phyloP scores from a whole-genome alignment of 2,888 invertebrate species.

The Phrixothrix hirtus region DNA sequence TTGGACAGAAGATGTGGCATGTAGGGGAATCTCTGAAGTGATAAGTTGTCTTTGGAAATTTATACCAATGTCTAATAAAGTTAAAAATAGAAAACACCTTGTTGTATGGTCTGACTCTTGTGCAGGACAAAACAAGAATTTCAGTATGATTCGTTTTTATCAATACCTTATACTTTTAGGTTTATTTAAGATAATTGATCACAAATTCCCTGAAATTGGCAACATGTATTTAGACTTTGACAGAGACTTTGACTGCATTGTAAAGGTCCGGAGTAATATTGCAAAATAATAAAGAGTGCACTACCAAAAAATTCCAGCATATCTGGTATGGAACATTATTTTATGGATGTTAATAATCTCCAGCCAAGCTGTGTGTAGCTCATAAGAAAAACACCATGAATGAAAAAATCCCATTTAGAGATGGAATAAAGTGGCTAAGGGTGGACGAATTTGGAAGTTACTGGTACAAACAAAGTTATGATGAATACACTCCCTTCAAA shows the following conservation, averaged over 20 bases:
- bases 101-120: slow-evolving; percentile 40
- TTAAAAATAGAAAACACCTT: slow-evolving; percentile 21
- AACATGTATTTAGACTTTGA: too few relatives aligned
- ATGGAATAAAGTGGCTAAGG: slow-evolving; percentile 39
- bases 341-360: too few relatives aligned
- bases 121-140: too few relatives aligned
- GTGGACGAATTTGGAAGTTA: slow-evolving; percentile 36
- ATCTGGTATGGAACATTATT: too few relatives aligned
- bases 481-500: slow-evolving; percentile 17
- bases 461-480: slow-evolving; percentile 23
- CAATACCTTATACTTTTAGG: slow-evolving; percentile 40
- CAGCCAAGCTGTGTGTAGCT: slow-evolving; percentile 24
- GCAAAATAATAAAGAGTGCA: too few relatives aligned
- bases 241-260: slow-evolving; percentile 43
- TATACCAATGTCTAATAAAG: slow-evolving; percentile 26
- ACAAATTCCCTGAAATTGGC: slow-evolving; percentile 48
- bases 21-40: slow-evolving; percentile 37
- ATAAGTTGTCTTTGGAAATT: slow-evolving; percentile 30
- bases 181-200: too few relatives aligned
- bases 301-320: too few relatives aligned
- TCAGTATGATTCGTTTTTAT: slow-evolving; percentile 37
- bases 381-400: slow-evolving; percentile 34
- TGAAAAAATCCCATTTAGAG: slow-evolving; percentile 38
- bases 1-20: slow-evolving; percentile 41
- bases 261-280: too few relatives aligned